These are phyloP conservation scores for Pseudeuparius sepicola DNA, from an alignment of 2,888 invertebrate genomes.

Conservation along the genomic window DNA sequence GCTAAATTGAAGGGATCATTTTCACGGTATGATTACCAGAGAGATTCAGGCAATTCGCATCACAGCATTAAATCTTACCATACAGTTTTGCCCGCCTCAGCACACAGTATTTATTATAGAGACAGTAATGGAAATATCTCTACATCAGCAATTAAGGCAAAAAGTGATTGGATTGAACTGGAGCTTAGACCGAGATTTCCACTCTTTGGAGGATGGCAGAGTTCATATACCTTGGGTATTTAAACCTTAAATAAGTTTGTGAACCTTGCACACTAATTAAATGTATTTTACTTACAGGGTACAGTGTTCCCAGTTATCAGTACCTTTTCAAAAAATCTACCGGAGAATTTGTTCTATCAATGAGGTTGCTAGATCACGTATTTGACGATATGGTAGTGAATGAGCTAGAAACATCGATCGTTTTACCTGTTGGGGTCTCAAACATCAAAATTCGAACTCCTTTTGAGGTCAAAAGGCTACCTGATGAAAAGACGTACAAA, in stretches of 20 bases:
- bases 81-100: conserved; percentile 75
- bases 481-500: conserved; percentile 75
- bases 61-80: conserved; percentile 89
- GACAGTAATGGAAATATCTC: conserved; percentile 99
- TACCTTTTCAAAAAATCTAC: conserved; percentile 77
- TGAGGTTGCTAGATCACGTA: conserved; percentile 93
- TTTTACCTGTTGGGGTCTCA: conserved; percentile 88
- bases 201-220: conserved; percentile 98
- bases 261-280: not conserved
- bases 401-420: conserved; percentile 75
- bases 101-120: conserved; percentile 91
- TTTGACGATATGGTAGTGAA: conserved; percentile 96
- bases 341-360: conserved; percentile 69
- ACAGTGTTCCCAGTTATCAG: conserved; percentile 92
- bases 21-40: conserved; percentile 95
- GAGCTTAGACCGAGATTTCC: conserved; percentile 96
- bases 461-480: conserved; percentile 62
- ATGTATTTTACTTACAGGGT: conserved; percentile 44
- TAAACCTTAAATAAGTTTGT: not conserved
- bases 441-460: conserved; percentile 74
- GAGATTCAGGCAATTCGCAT: conserved; percentile 78
- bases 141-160: conserved; percentile 82
- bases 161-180: conserved; percentile 88
- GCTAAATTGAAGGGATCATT: conserved; percentile 90
- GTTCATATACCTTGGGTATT: conserved; percentile 71